Base-by-base conservation (phyloP, 1,140 invertebrate genomes). In the Gonatopus flavifemur region DNA sequence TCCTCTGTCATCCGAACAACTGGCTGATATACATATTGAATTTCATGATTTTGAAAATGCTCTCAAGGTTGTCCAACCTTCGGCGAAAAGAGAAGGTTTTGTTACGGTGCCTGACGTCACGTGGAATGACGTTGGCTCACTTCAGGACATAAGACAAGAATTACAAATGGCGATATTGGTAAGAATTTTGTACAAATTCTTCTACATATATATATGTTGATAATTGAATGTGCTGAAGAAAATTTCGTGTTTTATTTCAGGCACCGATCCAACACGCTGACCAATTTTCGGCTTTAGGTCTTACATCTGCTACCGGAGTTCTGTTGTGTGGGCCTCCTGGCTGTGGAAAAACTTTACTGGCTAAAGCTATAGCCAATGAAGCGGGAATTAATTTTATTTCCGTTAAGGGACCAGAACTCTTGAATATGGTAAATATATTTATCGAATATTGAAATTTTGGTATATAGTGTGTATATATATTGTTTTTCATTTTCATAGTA, bases 331-430 rank as follows among this genome's bases (percentile, higher is more conserved):
- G 96, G 13, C 96, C 96, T 21, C 96, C 96, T n/a, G 93, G 89
- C 20, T 90, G 88, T 80, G 94, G 94, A 30, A 97, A 96, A 82
- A 96, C 94, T 0, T 81, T 96, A 21, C 63, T 96, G 28, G 93
- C 93, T 2, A 96, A 96, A 82, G 96, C 94, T 21, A 86, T 98
- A 42, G 93, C 94, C 4, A 97, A 98, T 81, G 94, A 98, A 79
- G 91, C 93, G 42, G 94, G 93, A 31, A 90, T 98, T 9, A 98
- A 97, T 76, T 98, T 98, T 61, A 95, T 98, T 56, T 94, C 93
- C 12, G 93, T 98, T 9, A 98, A 98, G 79, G 96, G 96, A 10
- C 94, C 96, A 8, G 96, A 98, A 78, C 76, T 98, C 19, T 77
- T 98, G 18, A 98, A 95, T 66, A 98, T 97, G 93, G 90, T 90